Evolutionary conservation across 1,140 invertebrate genomes (phyloP), one percentile per base, ranked within the genome.

Genomic region (Trichoplusia ni): DNA sequence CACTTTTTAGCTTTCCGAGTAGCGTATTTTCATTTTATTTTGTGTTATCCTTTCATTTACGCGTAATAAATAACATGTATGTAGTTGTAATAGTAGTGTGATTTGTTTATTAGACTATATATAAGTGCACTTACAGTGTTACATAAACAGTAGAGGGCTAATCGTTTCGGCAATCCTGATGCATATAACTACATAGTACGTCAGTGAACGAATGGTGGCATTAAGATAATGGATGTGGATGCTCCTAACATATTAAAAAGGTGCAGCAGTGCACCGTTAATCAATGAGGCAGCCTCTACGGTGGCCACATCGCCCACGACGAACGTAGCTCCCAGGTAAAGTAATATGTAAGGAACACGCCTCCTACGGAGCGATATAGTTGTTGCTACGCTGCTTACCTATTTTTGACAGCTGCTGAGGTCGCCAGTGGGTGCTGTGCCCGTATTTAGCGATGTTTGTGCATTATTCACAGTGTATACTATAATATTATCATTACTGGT

Each of bases 141-240:
- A 89, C 75, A 86, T 89, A 90, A 89, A 90, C 81, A 75, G 64
- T 81, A 80, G 71, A 77, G 73, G 56, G 65, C 68, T 74, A 79
- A 75, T 81, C 71, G 74, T 82, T 77, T 87, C 84, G 81, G 86
- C 84, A 77, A 71, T 79, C 71, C 73, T 69, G 81, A 86, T 86
- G 87, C 76, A 79, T 83, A 79, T 81, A 86, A 81, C 77, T 85
- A 82, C 78, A 79, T 85, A 76, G 81, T 86, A 90, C 87, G 87
- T 90, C 87, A 88, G 84, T 90, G 80, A 80, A 82, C 83, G 81
- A 88, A 86, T 86, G 84, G 82, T 87, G 79, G 78, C 77, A 80
- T 71, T 79, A 81, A 82, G 83, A 91, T 90, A 88, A 91, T 91
- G 90, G 90, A 91, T 90, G 89, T 91, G 77, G 90, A 91, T 81